Base-by-base conservation (phyloP, 2,888 invertebrate species). In the Ptychoptera contaminata region DNA sequence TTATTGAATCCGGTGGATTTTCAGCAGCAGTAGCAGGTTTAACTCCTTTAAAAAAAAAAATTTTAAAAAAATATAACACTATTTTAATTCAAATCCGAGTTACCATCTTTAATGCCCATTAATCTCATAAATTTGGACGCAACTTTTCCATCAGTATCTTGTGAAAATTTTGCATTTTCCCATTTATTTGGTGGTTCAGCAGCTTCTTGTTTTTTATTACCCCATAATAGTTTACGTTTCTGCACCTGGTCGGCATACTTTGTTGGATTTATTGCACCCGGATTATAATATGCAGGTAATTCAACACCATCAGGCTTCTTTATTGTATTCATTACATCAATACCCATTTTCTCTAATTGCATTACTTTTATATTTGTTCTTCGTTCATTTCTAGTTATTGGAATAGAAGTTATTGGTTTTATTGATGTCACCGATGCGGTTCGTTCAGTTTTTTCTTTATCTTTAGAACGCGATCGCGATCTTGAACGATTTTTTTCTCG, bases 81-180 rank as follows among this genome's bases (percentile, higher is more conserved):
- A n/a, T n/a, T n/a, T n/a, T n/a, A n/a, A n/a, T n/a, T n/a, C n/a
- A 30, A 41, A 30, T 31, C 15, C 32, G 34, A 31, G 15, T 34
- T 35, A 42, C 42, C 43, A 16, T 74, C 74, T 62, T 82, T 86
- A 50, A 96, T 92, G 41, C 96, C 96, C 96, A 97, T 96, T 40
- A 97, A 72, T 50, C 96, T 74, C 69, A 92, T 87, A 67, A 97
- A 97, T 69, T 96, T 97, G 46, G 84, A 86, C 0, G 88, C 85
- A 55, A 91, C 84, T 65, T 83, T 86, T 49, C 92, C 93, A 64
- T 93, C 93, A 16, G 79, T 74, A 66, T 94, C 93, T 61, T 90
- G 84, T 0, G 86, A 81, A 66, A 94, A 92, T 23, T 83, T 80
- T 0, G 91, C 82, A 50, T 79, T 79, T 53, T 82, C 80, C 90